These are phyloP conservation scores for Agapostemon virescens DNA, from an alignment of 2,888 invertebrate species.

Conservation along the genomic window DNA sequence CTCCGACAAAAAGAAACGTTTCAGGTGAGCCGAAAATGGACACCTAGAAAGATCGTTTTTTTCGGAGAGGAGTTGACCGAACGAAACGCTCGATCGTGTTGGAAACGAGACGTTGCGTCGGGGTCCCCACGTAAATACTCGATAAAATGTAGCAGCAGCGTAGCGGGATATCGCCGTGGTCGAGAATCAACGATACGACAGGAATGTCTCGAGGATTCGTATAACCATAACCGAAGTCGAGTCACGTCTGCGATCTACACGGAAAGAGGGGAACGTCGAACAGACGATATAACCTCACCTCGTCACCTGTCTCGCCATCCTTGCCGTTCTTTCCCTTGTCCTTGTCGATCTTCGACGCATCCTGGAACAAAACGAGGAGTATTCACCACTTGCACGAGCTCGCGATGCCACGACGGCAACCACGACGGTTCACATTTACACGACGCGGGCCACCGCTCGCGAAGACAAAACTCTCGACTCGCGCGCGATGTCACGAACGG, in stretches of 20 bases:
- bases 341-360: slow-evolving; percentile 77
- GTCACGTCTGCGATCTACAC: slow-evolving; percentile 20
- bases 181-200: slow-evolving; percentile 39
- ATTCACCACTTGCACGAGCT: slow-evolving; percentile 30
- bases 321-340: slow-evolving; percentile 80
- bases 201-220: slow-evolving; percentile 19
- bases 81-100: slow-evolving; percentile 1
- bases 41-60: slow-evolving; percentile 21
- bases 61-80: slow-evolving; percentile 3
- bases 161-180: not conserved
- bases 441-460: slow-evolving; percentile 32
- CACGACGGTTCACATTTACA: slow-evolving; percentile 22
- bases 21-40: slow-evolving; percentile 52
- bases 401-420: slow-evolving; percentile 53
- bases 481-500: slow-evolving; percentile 49
- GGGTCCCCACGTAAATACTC: too few relatives aligned
- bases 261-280: slow-evolving; percentile 32
- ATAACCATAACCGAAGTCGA: slow-evolving; percentile 20
- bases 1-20: slow-evolving; percentile 37
- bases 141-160: not conserved
- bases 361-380: slow-evolving; percentile 74
- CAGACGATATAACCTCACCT: slow-evolving; percentile 78
- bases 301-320: slow-evolving; percentile 77
- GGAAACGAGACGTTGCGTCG: not conserved
- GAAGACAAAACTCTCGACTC: slow-evolving; percentile 42